Percentiles rank a stretch among this genome's conserved stretches.
phyloP scores from a whole-genome alignment of 2,888 invertebrate species.

The Drosophila austrosaltans region DNA sequence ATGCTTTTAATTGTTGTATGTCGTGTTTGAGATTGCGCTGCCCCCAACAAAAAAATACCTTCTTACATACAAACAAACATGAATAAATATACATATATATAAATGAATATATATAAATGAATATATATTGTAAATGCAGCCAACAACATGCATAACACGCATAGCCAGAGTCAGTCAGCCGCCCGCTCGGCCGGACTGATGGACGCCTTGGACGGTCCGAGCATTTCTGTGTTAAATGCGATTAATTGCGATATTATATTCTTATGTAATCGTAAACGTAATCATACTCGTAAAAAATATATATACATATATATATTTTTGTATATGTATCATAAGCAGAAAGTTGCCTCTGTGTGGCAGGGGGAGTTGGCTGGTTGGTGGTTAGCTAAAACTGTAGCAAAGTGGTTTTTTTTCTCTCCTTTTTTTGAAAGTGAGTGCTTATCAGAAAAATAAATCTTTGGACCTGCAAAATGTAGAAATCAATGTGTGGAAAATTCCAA shows the following conservation, averaged over 20 bases:
- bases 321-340: constrained; percentile 30
- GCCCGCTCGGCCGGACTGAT: constrained; percentile 33
- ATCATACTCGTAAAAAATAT: constrained; percentile 66
- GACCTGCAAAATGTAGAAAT: constrained; percentile 46
- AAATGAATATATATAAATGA: not conserved
- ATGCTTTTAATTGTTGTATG: constrained; percentile 69
- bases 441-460: constrained; percentile 4
- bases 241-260: constrained; percentile 81
- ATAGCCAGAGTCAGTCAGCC: constrained; percentile 28
- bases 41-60: constrained; percentile 39
- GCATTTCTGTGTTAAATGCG: constrained; percentile 79
- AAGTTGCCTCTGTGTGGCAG: constrained; percentile 4
- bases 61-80: not conserved
- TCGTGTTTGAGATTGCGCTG: constrained; percentile 64
- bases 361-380: not conserved
- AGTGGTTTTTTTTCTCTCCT: too few species aligned
- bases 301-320: constrained; percentile 40
- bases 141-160: constrained; percentile 59
- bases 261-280: constrained; percentile 80
- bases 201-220: constrained; percentile 54
- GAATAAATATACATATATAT: constrained; percentile 21
- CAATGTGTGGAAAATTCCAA: constrained; percentile 51
- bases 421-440: not conserved
- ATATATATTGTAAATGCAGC: constrained; percentile 45
- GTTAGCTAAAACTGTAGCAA: not conserved